These are phyloP conservation scores for Taxidea taxus DNA, from an alignment of 2,113 vertebrate species.

Conservation along the genomic window DNA sequence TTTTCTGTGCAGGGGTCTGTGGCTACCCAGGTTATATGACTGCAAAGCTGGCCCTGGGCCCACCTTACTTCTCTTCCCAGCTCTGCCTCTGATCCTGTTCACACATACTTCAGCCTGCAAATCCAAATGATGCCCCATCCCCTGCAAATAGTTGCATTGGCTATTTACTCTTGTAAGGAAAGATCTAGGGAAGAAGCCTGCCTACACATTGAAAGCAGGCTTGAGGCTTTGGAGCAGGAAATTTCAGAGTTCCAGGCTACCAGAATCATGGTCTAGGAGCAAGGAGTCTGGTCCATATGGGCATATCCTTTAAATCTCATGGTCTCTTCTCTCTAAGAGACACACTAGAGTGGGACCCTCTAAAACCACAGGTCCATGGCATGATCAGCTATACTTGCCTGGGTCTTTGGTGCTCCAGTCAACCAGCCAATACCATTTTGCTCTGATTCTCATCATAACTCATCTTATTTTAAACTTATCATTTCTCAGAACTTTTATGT, in stretches of 20 bases:
- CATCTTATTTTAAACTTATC: neutral
- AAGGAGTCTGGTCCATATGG: neutral
- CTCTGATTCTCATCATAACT: neutral
- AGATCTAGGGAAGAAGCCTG: neutral
- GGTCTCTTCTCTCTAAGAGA: neutral
- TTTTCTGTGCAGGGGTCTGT: neutral
- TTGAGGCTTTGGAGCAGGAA: neutral
- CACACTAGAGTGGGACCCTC: neutral
- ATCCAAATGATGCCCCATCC: neutral
- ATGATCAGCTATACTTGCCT: neutral
- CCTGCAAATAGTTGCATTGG: neutral
- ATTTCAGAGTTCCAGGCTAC: neutral
- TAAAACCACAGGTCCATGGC: neutral
- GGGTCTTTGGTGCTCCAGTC: neutral
- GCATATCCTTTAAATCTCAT: neutral
- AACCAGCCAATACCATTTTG: neutral
- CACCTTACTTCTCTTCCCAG: neutral
- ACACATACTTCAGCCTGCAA: neutral
- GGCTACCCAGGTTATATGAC: neutral
- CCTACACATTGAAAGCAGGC: neutral
- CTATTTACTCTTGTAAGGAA: neutral
- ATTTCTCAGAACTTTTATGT: conserved; percentile 13
- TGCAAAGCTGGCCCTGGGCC: neutral
- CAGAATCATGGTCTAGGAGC: neutral
- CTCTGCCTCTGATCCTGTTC: neutral